Base-by-base conservation (phyloP, 2,797 vertebrate species). In the Siniperca undulata region DNA sequence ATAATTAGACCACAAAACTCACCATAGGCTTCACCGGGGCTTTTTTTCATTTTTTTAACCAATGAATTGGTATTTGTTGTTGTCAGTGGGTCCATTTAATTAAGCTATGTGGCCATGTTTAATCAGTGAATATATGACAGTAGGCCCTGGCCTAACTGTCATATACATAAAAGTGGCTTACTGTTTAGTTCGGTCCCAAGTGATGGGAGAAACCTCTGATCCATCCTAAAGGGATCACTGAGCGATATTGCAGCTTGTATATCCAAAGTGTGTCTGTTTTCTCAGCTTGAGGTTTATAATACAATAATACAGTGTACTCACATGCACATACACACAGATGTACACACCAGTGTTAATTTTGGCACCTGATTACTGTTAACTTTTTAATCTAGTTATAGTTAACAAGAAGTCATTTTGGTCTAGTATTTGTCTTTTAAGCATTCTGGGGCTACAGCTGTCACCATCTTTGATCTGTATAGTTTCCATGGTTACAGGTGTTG, bases 1-100 rank as follows among this genome's bases (percentile, higher is more conserved):
- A 69, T 81, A 48, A 84, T 77, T 60, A 76, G 36, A 64, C 22
- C 9, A n/a, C 27, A 86, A 22, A 56, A 62, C 75, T 83, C 30
- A 69, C 7, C 12, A 16, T 52, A 55, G 55, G 5, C n/a, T 56
- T 50, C 34, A 60, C 5, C 0, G 11, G 52, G 19, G 4, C 17
- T 40, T 30, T 58, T 67, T 13, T 27, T 24, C 27, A 30, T 30
- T n/a, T 14, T 24, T 76, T 71, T 70, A 56, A 73, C 48, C 14
- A 66, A 73, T 52, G 27, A 66, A 27, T 52, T 53, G 0, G 14
- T 78, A 53, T 61, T 52, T 34, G 46, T 52, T 58, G 30, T 61
- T 58, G 60, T 36, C 17, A 52, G 22, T 38, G 36, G 36, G 24
- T n/a, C 17, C 36, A 42, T 70, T 74, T 36, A 64, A 62, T 53